phyloP scores from a whole-genome alignment of 2,888 invertebrate genomes.

The Andrena haemorrhoa region DNA sequence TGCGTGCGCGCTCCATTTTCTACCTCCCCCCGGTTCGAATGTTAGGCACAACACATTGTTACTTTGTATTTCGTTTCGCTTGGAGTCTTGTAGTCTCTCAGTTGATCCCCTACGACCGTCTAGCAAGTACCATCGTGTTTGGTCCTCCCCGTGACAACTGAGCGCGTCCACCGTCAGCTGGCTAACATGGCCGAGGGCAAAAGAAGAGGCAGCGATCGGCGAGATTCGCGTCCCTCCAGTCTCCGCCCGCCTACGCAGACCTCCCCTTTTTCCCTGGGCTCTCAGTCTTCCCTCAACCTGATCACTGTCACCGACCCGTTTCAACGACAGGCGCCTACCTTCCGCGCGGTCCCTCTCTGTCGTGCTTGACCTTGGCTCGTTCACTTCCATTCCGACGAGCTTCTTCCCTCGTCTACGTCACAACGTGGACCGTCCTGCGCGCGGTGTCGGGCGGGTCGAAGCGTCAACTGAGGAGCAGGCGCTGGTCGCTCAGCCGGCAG shows the following conservation, averaged over 20 bases:
- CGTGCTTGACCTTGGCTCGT: background rate
- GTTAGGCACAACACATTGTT: conserved; percentile 68
- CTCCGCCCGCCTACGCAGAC: background rate
- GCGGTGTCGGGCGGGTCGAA: conserved; percentile 23
- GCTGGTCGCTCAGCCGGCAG: conserved; percentile 11
- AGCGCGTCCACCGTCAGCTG: conserved; percentile 31
- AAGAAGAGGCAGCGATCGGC: background rate
- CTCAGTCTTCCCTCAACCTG: conserved; percentile 40
- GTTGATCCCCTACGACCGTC: conserved; percentile 57
- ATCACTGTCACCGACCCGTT: conserved; percentile 26
- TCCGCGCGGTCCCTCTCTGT: background rate
- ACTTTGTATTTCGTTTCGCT: conserved; percentile 32
- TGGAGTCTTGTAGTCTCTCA: conserved; percentile 68
- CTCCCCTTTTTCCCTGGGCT: background rate
- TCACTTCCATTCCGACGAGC: conserved; percentile 24
- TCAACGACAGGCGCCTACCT: background rate
- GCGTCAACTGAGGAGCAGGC: conserved; percentile 57
- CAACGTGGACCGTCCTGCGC: conserved; percentile 10
- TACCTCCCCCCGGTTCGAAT: conserved; percentile 36
- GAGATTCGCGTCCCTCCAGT: background rate
- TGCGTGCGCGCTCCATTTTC: conserved; percentile 16
- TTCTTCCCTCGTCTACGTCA: conserved; percentile 28
- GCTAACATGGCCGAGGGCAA: conserved; percentile 27
- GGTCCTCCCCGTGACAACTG: conserved; percentile 40
- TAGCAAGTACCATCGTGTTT: conserved; percentile 49